A percentile compares a stretch with the other conserved stretches of the same genome.
Conservation (phyloP, 1,140 invertebrate species). For the Planococcus citri region DNA sequence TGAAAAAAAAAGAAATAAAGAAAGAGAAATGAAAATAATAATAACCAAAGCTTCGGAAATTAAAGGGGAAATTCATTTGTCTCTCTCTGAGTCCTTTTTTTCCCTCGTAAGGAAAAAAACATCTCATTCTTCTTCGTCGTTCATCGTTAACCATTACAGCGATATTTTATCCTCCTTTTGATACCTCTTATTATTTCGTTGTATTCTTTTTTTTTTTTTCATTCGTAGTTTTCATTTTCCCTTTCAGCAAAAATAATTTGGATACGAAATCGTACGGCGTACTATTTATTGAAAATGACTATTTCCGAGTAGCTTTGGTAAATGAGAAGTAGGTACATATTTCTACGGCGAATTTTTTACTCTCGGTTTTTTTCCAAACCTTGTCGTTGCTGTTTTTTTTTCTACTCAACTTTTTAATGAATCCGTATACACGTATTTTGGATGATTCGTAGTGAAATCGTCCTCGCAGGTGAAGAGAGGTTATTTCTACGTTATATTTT, state of each 20-base stretch:
- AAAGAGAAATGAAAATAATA: not conserved
- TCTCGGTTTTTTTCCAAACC: not conserved
- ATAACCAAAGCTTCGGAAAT: not conserved
- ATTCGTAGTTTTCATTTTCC: not conserved
- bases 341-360: not conserved
- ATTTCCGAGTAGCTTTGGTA: not conserved
- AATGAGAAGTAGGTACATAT: not conserved
- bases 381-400: not conserved
- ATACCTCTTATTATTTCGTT: slow-evolving; percentile 8
- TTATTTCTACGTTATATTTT: not conserved
- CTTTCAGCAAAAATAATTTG: not conserved
- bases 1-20: not conserved
- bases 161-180: not conserved
- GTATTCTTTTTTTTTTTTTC: not conserved
- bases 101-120: not conserved
- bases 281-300: not conserved
- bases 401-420: not conserved
- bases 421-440: not conserved
- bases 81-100: too few relatives aligned
- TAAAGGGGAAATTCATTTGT: too few relatives aligned
- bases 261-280: not conserved
- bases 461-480: not conserved
- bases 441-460: too few relatives aligned
- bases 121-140: not conserved
- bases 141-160: not conserved